phyloP scores from a whole-genome alignment of 2,113 vertebrate species.

The Bucco capensis region DNA sequence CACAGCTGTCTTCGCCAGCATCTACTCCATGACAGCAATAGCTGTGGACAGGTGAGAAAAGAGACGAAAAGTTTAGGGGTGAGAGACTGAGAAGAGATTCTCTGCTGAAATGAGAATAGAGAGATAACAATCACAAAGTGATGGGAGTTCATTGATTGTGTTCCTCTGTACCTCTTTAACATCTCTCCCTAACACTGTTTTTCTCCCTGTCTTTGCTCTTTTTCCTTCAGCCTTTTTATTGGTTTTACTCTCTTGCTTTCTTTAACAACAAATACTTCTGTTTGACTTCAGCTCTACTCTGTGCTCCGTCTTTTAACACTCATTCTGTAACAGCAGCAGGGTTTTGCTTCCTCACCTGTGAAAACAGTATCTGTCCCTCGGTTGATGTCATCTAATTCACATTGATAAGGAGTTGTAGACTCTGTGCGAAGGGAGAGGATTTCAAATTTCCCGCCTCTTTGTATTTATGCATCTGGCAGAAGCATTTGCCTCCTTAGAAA shows the following conservation, averaged over 20 bases:
- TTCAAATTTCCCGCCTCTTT: conserved; percentile 57
- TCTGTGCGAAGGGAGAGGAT: not conserved
- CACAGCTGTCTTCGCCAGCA: conserved; percentile 94
- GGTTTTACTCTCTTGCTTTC: not conserved
- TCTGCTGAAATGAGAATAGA: not conserved
- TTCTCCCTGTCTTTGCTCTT: not conserved
- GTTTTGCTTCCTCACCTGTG: not conserved
- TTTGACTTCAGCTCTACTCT: not conserved
- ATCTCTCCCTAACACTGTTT: not conserved
- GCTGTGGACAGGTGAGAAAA: conserved; percentile 92
- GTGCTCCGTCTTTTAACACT: not conserved
- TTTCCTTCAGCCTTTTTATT: not conserved
- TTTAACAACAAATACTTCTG: not conserved
- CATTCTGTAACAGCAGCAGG: not conserved
- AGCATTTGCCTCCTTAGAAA: conserved; percentile 7
- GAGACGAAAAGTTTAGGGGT: not conserved
- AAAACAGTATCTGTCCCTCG: not conserved
- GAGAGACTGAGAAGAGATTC: not conserved
- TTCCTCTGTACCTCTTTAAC: not conserved
- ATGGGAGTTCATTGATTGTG: not conserved
- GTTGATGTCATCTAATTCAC: not conserved
- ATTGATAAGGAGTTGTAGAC: not conserved
- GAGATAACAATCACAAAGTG: not conserved
- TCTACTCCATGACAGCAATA: conserved; percentile 98
- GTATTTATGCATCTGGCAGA: conserved; percentile 12